Evolutionary conservation across 1,140 invertebrate species (phyloP).

Genomic region (Brachionus sp.): DNA sequence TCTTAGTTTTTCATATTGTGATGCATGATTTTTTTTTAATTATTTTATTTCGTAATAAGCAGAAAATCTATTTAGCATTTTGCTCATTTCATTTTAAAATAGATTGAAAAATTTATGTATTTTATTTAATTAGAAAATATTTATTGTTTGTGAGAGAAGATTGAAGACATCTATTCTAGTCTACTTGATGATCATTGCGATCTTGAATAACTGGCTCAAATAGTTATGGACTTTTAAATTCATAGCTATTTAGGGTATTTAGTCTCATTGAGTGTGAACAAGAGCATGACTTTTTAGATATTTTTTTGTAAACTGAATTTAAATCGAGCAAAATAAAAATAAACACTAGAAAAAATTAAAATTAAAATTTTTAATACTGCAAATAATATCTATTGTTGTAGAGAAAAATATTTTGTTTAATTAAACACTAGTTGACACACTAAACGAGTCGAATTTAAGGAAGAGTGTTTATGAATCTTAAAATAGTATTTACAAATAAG

Average conservation of each 20-base stretch:
- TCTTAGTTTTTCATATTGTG: too few species aligned
- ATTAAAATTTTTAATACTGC: not conserved
- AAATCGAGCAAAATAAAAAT: constrained; percentile 12
- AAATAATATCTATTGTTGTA: constrained; percentile 16
- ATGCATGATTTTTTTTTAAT: too few species aligned
- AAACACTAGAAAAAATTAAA: constrained; percentile 2
- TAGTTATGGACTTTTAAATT: too few species aligned
- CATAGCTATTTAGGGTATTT: not conserved
- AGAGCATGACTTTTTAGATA: constrained; percentile 24
- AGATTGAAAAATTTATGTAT: too few species aligned
- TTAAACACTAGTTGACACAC: not conserved
- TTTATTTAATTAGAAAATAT: too few species aligned
- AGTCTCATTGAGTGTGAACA: not conserved
- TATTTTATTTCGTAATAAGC: too few species aligned
- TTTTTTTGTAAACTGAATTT: not conserved
- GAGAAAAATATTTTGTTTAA: constrained; percentile 31
- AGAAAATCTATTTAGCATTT: too few species aligned
- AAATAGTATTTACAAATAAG: constrained; percentile 36
- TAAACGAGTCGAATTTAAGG: not conserved
- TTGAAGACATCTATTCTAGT: too few species aligned
- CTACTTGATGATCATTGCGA: too few species aligned
- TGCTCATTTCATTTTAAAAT: too few species aligned
- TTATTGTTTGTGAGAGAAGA: too few species aligned
- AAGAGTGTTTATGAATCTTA: constrained; percentile 20
- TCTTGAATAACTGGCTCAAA: too few species aligned